phyloP scores from a whole-genome alignment of 2,888 invertebrate species.

The Neoscelio sp. region DNA sequence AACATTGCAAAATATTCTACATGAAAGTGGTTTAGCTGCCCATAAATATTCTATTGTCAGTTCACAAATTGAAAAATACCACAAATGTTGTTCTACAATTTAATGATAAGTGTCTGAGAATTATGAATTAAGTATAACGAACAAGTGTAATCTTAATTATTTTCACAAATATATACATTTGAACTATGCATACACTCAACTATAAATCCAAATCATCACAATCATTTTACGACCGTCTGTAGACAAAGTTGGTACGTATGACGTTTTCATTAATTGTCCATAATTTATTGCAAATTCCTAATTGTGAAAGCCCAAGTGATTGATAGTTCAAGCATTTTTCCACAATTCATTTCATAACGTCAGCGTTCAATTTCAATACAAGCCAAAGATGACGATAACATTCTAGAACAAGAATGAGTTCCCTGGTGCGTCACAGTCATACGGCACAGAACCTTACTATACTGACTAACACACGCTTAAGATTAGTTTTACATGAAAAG shows the following conservation, averaged over 20 bases:
- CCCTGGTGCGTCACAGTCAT: constrained; percentile 34
- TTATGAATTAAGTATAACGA: too few species aligned
- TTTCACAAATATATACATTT: too few species aligned
- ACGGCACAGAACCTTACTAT: constrained; percentile 59
- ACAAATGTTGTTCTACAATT: too few species aligned
- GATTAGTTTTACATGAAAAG: constrained; percentile 22
- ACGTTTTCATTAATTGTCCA: constrained; percentile 35
- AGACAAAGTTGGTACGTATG: background rate
- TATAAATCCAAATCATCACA: constrained; percentile 22
- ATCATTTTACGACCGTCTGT: background rate
- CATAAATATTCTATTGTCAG: too few species aligned
- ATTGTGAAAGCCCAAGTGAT: constrained; percentile 36
- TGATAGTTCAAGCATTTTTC: constrained; percentile 34
- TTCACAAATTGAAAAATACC: too few species aligned
- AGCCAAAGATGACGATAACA: constrained; percentile 57
- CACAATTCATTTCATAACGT: constrained; percentile 30
- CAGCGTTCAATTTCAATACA: constrained; percentile 15
- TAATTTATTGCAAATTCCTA: constrained; percentile 36
- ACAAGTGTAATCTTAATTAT: too few species aligned
- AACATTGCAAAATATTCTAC: too few species aligned
- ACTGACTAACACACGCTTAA: constrained; percentile 11
- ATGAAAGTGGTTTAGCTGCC: too few species aligned
- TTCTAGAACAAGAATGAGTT: constrained; percentile 35
- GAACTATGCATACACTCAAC: too few species aligned
- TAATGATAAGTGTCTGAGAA: too few species aligned